Base-by-base conservation (phyloP, 1,140 invertebrate genomes). In the Anastatus disparis region DNA sequence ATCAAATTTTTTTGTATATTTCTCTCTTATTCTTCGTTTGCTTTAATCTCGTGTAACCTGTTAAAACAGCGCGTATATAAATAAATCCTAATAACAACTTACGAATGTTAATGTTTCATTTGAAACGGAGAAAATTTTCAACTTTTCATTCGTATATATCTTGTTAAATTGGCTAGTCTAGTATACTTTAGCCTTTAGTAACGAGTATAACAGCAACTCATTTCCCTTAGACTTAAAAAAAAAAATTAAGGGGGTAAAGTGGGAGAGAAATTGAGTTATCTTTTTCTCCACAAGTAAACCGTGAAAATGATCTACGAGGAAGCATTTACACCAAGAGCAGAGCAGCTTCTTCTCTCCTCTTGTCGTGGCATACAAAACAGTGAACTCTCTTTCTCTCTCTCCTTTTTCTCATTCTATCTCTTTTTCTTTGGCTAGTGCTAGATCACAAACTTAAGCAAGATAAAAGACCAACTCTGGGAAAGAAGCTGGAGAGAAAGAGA, bases 391-490 rank as follows among this genome's bases (percentile, higher is more conserved):
- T n/a, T n/a, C n/a, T n/a, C n/a, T n/a, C n/a, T n/a, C n/a, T n/a
- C n/a, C n/a, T n/a, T n/a, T n/a, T n/a, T n/a, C n/a, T n/a, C n/a
- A n/a, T n/a, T n/a, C n/a, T n/a, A n/a, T n/a, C n/a, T n/a, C n/a
- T n/a, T n/a, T n/a, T n/a, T n/a, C n/a, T n/a, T n/a, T n/a, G n/a
- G n/a, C n/a, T n/a, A n/a, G n/a, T n/a, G 56, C 50, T n/a, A n/a
- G 63, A 24, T 17, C 29, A 29, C 17, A 27, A 17, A 48, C 71
- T 75, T 80, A 81, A 82, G 76, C 71, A 78, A 80, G 78, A 82
- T 79, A 73, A 77, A 82, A 75, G 76, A 73, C 65, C 55, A 3
- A 38, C n/a, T n/a, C n/a, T n/a, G n/a, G n/a, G 31, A 53, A 22
- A 24, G 29, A n/a, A n/a, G n/a, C n/a, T n/a, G n/a, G 56, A 48